A percentile compares a stretch with the other conserved stretches of the same genome.
Evolutionary conservation across 2,888 invertebrate genomes (phyloP).

Genomic region (Rotaria socialis): DNA sequence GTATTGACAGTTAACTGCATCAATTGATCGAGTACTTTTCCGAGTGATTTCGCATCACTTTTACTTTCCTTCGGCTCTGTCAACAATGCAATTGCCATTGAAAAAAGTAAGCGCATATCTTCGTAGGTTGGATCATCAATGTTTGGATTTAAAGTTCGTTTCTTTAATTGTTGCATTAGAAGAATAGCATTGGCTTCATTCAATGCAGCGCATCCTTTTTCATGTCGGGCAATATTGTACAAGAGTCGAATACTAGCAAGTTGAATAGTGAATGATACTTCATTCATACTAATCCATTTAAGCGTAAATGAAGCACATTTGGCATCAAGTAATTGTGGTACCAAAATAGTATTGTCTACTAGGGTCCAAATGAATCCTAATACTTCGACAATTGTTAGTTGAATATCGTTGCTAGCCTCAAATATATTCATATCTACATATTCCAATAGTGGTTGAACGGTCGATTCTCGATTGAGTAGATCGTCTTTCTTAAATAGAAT

Average conservation of each 20-base stretch:
- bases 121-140: not conserved
- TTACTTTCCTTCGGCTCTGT: not conserved
- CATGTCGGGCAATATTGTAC: not conserved
- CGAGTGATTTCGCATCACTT: not conserved
- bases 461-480: not conserved
- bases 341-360: not conserved
- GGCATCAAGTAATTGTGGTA: not conserved
- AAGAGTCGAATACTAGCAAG: not conserved
- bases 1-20: not conserved
- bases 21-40: not conserved
- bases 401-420: too few species aligned
- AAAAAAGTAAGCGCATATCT: not conserved
- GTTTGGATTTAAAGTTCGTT: not conserved
- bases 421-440: too few species aligned
- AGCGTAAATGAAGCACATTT: not conserved
- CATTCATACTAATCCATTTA: not conserved
- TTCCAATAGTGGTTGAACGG: not conserved
- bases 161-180: not conserved
- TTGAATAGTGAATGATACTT: not conserved
- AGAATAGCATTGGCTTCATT: not conserved
- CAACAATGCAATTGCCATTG: not conserved
- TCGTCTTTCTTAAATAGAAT: not conserved
- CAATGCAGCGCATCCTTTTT: not conserved
- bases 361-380: not conserved
- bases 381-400: too few species aligned